phyloP scores from a whole-genome alignment of 2,888 invertebrate genomes.

The Allophyes oxyacanthae region DNA sequence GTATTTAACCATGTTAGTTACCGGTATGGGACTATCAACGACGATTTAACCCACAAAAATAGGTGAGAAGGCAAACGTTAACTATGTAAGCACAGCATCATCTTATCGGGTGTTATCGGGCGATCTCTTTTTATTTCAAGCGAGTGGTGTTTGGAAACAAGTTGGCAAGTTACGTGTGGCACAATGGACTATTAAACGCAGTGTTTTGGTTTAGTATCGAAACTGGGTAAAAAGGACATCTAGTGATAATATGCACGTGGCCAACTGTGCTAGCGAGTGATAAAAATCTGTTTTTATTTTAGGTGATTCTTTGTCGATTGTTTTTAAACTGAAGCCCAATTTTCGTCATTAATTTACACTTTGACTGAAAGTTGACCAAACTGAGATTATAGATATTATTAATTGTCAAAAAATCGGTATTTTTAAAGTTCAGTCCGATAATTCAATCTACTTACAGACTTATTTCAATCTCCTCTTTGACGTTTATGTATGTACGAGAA shows the following conservation, averaged over 20 bases:
- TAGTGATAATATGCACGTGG: conserved; percentile 75
- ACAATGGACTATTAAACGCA: conserved; percentile 80
- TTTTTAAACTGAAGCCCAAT: too few species aligned
- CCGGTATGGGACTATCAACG: too few species aligned
- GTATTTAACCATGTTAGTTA: too few species aligned
- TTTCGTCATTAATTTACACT: too few species aligned
- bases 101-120: conserved; percentile 63
- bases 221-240: conserved; percentile 83
- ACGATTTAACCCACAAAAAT: conserved; percentile 1
- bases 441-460: too few species aligned
- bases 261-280: conserved; percentile 23
- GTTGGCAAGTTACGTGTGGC: conserved; percentile 55
- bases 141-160: conserved; percentile 64
- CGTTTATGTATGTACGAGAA: too few species aligned
- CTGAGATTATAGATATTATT: too few species aligned
- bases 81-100: conserved; percentile 33
- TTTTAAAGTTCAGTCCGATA: too few species aligned
- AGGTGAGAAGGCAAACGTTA: conserved; percentile 9
- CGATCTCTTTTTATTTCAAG: conserved; percentile 61
- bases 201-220: conserved; percentile 75
- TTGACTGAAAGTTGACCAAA: too few species aligned
- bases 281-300: conserved; percentile 26
- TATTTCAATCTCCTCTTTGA: too few species aligned
- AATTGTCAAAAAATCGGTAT: too few species aligned
- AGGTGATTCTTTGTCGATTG: conserved; percentile 4